Base-by-base conservation (phyloP, 1,140 invertebrate genomes). In the Drosophila subobscura region DNA sequence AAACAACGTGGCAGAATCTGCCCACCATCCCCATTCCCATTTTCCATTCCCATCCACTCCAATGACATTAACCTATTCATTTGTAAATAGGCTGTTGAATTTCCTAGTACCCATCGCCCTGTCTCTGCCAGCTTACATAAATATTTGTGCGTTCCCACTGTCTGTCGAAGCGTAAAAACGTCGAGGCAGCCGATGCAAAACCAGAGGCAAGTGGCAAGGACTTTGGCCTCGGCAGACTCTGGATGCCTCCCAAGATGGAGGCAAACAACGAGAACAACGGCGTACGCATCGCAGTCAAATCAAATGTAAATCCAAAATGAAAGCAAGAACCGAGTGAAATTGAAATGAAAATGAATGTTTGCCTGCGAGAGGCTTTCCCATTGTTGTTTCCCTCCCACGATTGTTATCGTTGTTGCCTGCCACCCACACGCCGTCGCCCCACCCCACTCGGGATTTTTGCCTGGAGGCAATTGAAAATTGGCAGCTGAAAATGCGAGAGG, bases 11-110 rank as follows among this genome's bases (percentile, higher is more conserved):
- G 5, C 22, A n/a, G 40, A 59, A 47, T 33, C 41, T 41, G 60
- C 44, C 44, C 8, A 40, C 41, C 5, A 7, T 8, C 8, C 8
- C 10, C 44, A 20, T 16, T 25, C 29, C 27, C 5, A 7, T 8
- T 8, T 20, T 25, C 29, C 27, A 20, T 20, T 20, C 8, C 29
- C 29, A 10, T 37, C 33, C 33, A 37, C 33, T 37, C 54, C 10
- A 57, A 54, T 61, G 83, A 83, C 83, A 85, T 88, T 86, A 86
- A 86, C 83, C 83, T 86, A 88, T 88, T 86, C 83, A 88, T 86
- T 86, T 86, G 83, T 88, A 88, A 86, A 86, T 83, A 74, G 83
- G 74, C 83, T 86, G 83, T 86, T 83, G 83, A 86, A 88, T 88
- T 88, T 72, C 60, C 46, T 55, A 60, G 57, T 71, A 72, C 70